Evolutionary conservation across 2,888 invertebrate genomes (phyloP).

Genomic region (Unio pictorum): DNA sequence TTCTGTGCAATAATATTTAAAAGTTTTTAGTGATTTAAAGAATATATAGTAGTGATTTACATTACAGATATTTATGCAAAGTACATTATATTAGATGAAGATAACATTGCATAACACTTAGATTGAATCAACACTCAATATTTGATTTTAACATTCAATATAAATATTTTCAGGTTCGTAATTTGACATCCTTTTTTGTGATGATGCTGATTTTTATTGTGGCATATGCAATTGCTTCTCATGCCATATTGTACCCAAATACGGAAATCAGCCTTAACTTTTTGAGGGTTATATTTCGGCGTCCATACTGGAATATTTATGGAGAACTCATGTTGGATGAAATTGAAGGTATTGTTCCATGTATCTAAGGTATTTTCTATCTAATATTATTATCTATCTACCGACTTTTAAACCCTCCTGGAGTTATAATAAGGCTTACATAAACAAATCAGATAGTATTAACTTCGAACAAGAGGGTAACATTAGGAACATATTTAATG

Average conservation of each 20-base stretch:
- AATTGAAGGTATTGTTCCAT: conserved; percentile 48
- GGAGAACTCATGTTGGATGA: conserved; percentile 72
- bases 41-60: too few relatives aligned
- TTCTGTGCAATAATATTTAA: too few relatives aligned
- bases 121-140: background rate
- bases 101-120: too few relatives aligned
- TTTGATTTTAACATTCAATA: background rate
- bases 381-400: too few relatives aligned
- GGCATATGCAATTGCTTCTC: conserved; percentile 68
- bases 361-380: background rate
- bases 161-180: conserved; percentile 57
- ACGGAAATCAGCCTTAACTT: conserved; percentile 52
- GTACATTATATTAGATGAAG: too few relatives aligned
- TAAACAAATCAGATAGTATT: too few relatives aligned
- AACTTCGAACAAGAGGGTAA: too few relatives aligned
- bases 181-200: conserved; percentile 68
- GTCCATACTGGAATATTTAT: conserved; percentile 73
- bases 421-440: too few relatives aligned
- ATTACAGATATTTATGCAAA: too few relatives aligned
- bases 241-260: conserved; percentile 70
- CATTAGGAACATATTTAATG: too few relatives aligned
- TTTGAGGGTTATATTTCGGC: conserved; percentile 61
- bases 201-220: conserved; percentile 69
- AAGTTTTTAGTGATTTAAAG: too few relatives aligned
- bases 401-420: too few relatives aligned